These are phyloP conservation scores for Forbesichthys agassizii DNA, from an alignment of 2,113 vertebrate genomes.

Conservation along the genomic window DNA sequence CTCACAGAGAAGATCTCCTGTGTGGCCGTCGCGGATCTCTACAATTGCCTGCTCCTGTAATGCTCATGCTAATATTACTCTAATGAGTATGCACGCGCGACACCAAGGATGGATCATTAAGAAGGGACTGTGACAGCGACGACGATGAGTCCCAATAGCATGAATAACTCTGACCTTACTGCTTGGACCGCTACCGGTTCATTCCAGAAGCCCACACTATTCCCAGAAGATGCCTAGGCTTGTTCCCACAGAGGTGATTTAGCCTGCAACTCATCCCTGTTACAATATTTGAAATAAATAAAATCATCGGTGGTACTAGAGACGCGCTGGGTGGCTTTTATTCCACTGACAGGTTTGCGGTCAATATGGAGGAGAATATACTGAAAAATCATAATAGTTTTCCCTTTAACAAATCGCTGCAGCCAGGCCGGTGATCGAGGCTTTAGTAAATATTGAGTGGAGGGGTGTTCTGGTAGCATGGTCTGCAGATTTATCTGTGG, in stretches of 20 bases:
- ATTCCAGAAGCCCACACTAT: constrained; percentile 30
- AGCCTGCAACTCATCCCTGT: constrained; percentile 49
- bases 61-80: constrained; percentile 64
- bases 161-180: constrained; percentile 58
- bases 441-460: constrained; percentile 74
- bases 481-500: constrained; percentile 69
- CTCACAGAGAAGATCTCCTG: constrained; percentile 61
- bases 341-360: constrained; percentile 50
- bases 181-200: constrained; percentile 49
- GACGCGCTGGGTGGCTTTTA: constrained; percentile 44
- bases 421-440: constrained; percentile 58
- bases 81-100: constrained; percentile 48
- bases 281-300: constrained; percentile 3
- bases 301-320: constrained; percentile 38
- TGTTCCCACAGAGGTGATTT: constrained; percentile 60
- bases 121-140: constrained; percentile 30
- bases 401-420: constrained; percentile 48
- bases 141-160: constrained; percentile 42
- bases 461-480: constrained; percentile 70
- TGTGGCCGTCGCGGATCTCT: constrained; percentile 56
- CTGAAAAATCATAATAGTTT: constrained; percentile 55
- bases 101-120: constrained; percentile 57
- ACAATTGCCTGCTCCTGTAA: constrained; percentile 47
- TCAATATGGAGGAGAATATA: constrained; percentile 53
- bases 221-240: constrained; percentile 44